Evolutionary conservation across 2,797 vertebrate species (phyloP).

Genomic region (Zalophus californianus): DNA sequence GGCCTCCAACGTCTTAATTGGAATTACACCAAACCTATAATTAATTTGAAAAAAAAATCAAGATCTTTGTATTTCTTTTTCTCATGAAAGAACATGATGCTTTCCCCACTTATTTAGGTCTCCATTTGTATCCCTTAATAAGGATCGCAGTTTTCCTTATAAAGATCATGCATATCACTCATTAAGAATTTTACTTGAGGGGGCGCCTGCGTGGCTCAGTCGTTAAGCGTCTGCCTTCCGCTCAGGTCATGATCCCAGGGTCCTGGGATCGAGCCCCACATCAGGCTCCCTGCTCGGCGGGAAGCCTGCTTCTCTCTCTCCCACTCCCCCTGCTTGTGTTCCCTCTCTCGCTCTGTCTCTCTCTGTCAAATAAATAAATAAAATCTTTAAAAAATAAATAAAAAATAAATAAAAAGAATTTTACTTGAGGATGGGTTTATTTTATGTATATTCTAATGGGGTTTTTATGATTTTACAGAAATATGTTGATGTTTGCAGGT

Average conservation of each 20-base stretch:
- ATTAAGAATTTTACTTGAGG: slow-evolving; percentile 35
- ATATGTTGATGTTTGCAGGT: slow-evolving; percentile 15
- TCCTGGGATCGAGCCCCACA: too few species aligned
- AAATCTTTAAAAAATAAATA: too few species aligned
- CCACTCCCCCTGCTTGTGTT: too few species aligned
- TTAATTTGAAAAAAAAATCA: slow-evolving; percentile 40
- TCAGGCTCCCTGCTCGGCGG: too few species aligned
- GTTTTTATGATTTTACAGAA: slow-evolving; percentile 56
- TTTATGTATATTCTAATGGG: background rate
- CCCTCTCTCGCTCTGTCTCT: too few species aligned
- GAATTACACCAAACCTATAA: background rate
- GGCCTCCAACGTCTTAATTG: slow-evolving; percentile 8
- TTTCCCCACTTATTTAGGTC: background rate
- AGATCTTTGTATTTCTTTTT: slow-evolving; percentile 13
- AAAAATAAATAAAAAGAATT: background rate
- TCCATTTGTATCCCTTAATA: slow-evolving; percentile 33
- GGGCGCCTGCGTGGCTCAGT: too few species aligned
- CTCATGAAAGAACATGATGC: background rate
- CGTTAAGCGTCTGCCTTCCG: too few species aligned
- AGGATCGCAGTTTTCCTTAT: background rate
- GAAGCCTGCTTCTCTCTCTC: too few species aligned
- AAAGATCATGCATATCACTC: background rate
- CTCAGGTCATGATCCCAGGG: too few species aligned
- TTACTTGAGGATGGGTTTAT: background rate
- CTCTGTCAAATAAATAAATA: too few species aligned